Evolutionary conservation across 1,140 invertebrate species (phyloP).

Genomic region (Ips typographus): DNA sequence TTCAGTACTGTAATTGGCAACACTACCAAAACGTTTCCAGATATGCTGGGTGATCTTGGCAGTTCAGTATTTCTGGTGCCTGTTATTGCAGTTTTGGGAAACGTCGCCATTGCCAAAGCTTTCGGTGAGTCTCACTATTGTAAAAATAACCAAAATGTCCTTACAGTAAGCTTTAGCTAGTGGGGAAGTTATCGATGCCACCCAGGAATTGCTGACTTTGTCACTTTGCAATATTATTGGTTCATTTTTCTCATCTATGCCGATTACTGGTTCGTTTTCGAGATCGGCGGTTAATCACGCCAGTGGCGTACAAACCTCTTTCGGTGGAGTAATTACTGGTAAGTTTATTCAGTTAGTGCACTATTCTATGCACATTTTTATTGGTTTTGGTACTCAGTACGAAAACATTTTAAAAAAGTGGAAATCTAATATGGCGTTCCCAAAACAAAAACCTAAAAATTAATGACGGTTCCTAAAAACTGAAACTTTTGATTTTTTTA

Average conservation of each 20-base stretch:
- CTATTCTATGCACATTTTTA: too few species aligned
- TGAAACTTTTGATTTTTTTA: too few species aligned
- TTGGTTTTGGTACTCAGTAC: too few species aligned
- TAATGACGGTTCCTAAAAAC: too few species aligned
- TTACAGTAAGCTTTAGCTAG: slow-evolving; percentile 57
- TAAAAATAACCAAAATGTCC: neutral
- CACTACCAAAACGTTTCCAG: slow-evolving; percentile 52
- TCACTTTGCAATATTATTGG: slow-evolving; percentile 87
- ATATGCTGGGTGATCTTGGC: slow-evolving; percentile 64
- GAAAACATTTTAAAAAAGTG: too few species aligned
- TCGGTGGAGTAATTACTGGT: slow-evolving; percentile 87
- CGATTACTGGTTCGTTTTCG: slow-evolving; percentile 89
- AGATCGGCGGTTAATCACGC: slow-evolving; percentile 92
- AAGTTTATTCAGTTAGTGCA: slow-evolving; percentile 19
- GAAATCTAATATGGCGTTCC: too few species aligned
- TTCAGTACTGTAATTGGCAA: slow-evolving; percentile 61
- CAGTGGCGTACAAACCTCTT: slow-evolving; percentile 86
- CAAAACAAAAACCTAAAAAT: too few species aligned
- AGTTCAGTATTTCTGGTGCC: slow-evolving; percentile 76
- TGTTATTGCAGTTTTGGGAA: slow-evolving; percentile 79
- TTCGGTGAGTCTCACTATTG: slow-evolving; percentile 60
- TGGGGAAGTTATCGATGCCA: slow-evolving; percentile 76
- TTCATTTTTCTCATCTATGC: slow-evolving; percentile 88
- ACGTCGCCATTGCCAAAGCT: slow-evolving; percentile 84
- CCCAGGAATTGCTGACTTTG: slow-evolving; percentile 81